These are phyloP conservation scores for Chrysina gloriosa DNA, from an alignment of 2,888 invertebrate genomes.

Conservation along the genomic window DNA sequence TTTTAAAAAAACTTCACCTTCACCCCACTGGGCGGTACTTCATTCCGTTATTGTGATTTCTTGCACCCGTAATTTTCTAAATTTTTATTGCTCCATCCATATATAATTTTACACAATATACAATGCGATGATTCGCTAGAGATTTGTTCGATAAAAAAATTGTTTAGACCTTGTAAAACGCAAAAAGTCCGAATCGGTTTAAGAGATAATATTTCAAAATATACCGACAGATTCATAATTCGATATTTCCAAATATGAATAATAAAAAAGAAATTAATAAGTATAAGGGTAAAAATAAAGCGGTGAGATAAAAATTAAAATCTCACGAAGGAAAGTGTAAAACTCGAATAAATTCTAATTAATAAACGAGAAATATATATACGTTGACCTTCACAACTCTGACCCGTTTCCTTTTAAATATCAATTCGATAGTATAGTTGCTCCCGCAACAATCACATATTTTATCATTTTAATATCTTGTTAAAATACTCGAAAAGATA, in stretches of 20 bases:
- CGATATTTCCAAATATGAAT: not conserved
- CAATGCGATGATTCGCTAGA: not conserved
- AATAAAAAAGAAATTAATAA: not conserved
- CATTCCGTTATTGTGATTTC: no score
- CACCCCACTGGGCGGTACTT: no score
- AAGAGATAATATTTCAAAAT: not conserved
- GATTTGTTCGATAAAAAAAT: no score
- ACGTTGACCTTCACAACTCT: no score
- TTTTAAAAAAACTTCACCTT: no score
- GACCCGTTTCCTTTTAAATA: no score
- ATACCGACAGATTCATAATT: not conserved
- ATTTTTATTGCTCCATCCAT: not conserved
- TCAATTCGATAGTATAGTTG: no score
- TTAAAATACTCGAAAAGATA: slow-evolving; percentile 39
- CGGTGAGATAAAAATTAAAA: not conserved
- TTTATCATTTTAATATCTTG: slow-evolving; percentile 36
- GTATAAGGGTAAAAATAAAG: not conserved
- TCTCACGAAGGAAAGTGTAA: not conserved
- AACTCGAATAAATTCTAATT: no score
- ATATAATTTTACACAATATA: not conserved
- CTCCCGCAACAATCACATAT: not conserved
- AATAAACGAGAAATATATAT: no score
- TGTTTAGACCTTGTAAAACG: not conserved
- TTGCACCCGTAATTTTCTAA: not conserved
- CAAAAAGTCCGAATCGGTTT: not conserved